A percentile compares a stretch with the other conserved stretches of the same genome.
Conservation (phyloP, 2,797 vertebrate genomes). For the Enteromius treurensis region DNA sequence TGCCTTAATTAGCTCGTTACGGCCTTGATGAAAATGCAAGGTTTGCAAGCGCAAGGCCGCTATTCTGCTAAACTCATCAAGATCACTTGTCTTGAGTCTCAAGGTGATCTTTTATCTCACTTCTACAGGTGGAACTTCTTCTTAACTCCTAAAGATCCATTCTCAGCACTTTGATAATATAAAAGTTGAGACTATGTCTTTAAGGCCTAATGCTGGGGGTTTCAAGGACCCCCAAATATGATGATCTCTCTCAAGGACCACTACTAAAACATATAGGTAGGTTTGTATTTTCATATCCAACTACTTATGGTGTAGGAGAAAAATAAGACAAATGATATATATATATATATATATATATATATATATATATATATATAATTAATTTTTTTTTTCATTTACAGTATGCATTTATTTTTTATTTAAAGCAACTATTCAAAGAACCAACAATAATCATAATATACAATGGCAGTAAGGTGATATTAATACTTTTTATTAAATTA, state of each 20-base stretch:
- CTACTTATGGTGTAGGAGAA: background rate
- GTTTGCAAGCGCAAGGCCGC: slow-evolving; percentile 67
- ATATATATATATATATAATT: too few relatives aligned
- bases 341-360: too few relatives aligned
- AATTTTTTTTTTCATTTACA: background rate
- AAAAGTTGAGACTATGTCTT: background rate
- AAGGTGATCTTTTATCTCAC: slow-evolving; percentile 56
- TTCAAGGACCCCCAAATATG: background rate
- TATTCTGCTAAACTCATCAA: slow-evolving; percentile 72
- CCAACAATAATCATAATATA: background rate
- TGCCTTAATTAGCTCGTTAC: slow-evolving; percentile 76
- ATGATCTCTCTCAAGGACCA: background rate
- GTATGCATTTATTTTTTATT: background rate
- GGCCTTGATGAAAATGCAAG: slow-evolving; percentile 77
- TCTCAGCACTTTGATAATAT: background rate
- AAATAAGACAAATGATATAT: background rate
- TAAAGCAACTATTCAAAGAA: background rate
- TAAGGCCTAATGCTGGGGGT: background rate
- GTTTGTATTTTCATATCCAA: background rate
- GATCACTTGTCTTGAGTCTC: slow-evolving; percentile 68
- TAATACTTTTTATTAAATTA: background rate
- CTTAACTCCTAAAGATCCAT: slow-evolving; percentile 7
- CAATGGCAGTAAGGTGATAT: background rate
- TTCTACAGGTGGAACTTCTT: slow-evolving; percentile 24
- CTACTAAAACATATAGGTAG: background rate